Base-by-base conservation (phyloP, 2,797 vertebrate genomes). In the Anniella stebbinsi region DNA sequence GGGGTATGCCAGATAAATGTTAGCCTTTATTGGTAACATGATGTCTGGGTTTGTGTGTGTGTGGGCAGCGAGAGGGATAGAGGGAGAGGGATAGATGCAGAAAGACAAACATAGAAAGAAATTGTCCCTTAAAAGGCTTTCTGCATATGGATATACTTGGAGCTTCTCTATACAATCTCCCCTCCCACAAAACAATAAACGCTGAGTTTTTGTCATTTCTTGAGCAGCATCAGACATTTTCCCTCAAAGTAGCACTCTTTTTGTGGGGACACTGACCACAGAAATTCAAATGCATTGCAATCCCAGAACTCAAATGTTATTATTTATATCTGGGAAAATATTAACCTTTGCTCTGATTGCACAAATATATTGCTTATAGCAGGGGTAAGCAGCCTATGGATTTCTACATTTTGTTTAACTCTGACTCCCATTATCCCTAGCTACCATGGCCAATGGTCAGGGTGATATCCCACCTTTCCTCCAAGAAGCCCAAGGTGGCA, bases 41-140 rank as follows among this genome's bases (percentile, higher is more conserved):
- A 41, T 72, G 87, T 93, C 90, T 93, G 23, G 77, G 51, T 80
- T 76, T 90, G 54, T 77, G 72, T 17, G 25, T 77, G 82, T 25
- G 36, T 33, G 63, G n/a, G 38, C 30, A 92, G 84, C 69, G 45
- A 90, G 60, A 90, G 66, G 18, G 30, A n/a, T 18, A 30, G 33
- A 91, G 84, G 63, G 41, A 88, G 54, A 90, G 72, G 89, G 60
- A 73, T 30, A 38, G 36, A 73, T 18, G 60, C 70, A 38, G 23
- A 33, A 45, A 51, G 18, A 41, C 18, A 45, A 4, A 25, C 41
- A 48, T 18, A 80, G 63, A 57, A 1, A 85, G 45, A 77, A 30
- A 92, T 94, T 92, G 84, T 91, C 73, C 95, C 93, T 93, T 96
- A 95, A 95, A 95, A 94, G 90, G 92, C 54, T 91, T 88, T 82